Evolutionary conservation across 2,888 invertebrate genomes (phyloP).

Genomic region (Teleiodes luculella): DNA sequence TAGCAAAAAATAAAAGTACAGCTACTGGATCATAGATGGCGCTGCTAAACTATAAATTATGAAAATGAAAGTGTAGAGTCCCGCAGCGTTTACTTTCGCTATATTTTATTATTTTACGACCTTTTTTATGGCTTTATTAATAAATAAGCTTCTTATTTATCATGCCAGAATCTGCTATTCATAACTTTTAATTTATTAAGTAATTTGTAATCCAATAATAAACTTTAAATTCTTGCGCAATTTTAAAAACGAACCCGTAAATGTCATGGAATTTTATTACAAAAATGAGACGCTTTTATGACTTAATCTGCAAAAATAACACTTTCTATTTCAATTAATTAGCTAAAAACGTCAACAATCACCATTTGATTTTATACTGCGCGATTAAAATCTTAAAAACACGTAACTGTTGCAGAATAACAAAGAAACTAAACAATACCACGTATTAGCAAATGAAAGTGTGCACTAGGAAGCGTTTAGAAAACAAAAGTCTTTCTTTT

Average conservation of each 20-base stretch:
- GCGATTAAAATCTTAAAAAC: slow-evolving; percentile 12
- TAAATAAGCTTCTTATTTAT: not conserved
- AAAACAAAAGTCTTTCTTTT: slow-evolving; percentile 66
- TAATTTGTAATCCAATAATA: not conserved
- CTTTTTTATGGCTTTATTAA: not conserved
- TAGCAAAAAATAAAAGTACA: not conserved
- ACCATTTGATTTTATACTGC: not conserved
- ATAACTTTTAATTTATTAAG: not conserved
- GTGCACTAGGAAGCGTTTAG: slow-evolving; percentile 56
- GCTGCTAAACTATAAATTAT: not conserved
- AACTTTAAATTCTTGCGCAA: not conserved
- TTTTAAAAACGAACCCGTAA: not conserved
- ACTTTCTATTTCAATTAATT: slow-evolving; percentile 4
- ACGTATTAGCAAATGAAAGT: slow-evolving; percentile 36
- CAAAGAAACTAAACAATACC: slow-evolving; percentile 10
- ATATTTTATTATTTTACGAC: not conserved
- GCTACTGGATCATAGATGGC: slow-evolving; percentile 20
- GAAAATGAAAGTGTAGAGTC: not conserved
- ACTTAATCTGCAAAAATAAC: not conserved
- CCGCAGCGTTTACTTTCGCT: not conserved
- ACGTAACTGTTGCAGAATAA: slow-evolving; percentile 2
- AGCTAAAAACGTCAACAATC: not conserved
- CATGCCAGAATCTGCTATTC: not conserved
- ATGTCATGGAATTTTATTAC: not conserved
- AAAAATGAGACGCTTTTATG: not conserved